Conservation (phyloP, 2,888 invertebrate genomes). For the Tolmerus cingulatus region DNA sequence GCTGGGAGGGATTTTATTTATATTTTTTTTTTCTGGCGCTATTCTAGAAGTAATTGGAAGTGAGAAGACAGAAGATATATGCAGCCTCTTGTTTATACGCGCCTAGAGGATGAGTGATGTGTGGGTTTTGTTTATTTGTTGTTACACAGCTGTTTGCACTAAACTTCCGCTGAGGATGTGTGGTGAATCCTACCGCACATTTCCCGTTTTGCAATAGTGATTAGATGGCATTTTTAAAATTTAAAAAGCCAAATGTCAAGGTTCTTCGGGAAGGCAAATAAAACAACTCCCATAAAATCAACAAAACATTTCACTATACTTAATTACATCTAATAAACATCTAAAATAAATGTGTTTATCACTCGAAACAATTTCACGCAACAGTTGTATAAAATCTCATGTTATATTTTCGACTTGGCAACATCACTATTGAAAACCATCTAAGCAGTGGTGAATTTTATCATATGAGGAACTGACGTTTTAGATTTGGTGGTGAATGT, state of each 20-base stretch:
- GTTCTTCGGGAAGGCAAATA: neutral
- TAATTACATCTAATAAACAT: neutral
- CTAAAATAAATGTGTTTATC: too few species aligned
- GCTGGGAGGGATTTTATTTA: neutral
- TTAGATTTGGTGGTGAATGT: conserved; percentile 8
- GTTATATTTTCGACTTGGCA: neutral
- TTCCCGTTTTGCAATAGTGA: neutral
- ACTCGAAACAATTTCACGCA: neutral
- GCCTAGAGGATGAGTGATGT: neutral
- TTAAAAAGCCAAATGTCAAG: neutral
- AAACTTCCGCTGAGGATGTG: neutral
- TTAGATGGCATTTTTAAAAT: neutral
- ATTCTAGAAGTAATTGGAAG: neutral
- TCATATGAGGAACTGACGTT: conserved; percentile 13
- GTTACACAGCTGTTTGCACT: neutral
- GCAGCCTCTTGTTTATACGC: neutral
- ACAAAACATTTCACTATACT: neutral
- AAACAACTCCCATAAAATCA: neutral
- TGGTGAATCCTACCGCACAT: neutral
- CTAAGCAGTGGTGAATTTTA: neutral
- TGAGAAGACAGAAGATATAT: too few species aligned
- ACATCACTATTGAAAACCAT: neutral
- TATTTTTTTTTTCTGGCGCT: neutral
- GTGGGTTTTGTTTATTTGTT: neutral
- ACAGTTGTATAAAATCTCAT: neutral